These are phyloP conservation scores for Zootoca vivipara DNA, from an alignment of 2,113 vertebrate species.

Conservation along the genomic window DNA sequence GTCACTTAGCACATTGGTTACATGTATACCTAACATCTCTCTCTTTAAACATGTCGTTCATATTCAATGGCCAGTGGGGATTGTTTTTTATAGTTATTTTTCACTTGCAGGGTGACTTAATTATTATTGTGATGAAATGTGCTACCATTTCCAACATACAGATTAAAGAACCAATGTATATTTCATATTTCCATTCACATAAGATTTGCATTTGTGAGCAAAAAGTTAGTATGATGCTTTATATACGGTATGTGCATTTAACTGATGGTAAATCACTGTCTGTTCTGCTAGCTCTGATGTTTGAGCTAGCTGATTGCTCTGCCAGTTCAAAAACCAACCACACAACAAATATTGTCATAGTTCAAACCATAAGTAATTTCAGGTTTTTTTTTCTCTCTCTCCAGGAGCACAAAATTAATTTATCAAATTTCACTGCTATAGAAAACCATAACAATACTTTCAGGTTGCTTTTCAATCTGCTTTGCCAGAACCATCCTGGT, in stretches of 20 bases:
- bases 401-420: background rate
- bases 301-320: slow-evolving; percentile 1
- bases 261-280: background rate
- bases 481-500: background rate
- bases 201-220: background rate
- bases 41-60: background rate
- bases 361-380: background rate
- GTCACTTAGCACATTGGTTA: background rate
- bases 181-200: background rate
- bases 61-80: background rate
- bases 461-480: background rate
- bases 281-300: background rate
- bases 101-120: background rate
- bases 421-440: background rate
- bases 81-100: slow-evolving; percentile 12
- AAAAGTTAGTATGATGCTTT: background rate
- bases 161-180: background rate
- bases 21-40: background rate
- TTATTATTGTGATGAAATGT: background rate
- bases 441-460: background rate
- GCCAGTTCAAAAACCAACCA: slow-evolving; percentile 16
- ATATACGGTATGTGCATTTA: background rate
- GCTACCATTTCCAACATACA: background rate
- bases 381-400: background rate
- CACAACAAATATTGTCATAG: background rate